Conservation (phyloP, 2,888 invertebrate genomes). For the Dasysyrphus tricinctus region DNA sequence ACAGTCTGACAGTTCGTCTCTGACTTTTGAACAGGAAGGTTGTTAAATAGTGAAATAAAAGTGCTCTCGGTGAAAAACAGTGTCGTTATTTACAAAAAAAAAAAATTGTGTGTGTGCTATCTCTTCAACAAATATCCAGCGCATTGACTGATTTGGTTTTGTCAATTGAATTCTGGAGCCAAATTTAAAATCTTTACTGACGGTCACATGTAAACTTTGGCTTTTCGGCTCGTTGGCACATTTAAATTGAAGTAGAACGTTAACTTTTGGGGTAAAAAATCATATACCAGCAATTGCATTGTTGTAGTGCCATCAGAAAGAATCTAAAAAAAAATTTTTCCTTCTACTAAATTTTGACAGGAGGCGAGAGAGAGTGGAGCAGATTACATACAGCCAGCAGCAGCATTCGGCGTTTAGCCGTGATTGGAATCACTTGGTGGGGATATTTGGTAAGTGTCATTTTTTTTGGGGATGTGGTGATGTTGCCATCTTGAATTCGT, state of each 20-base stretch:
- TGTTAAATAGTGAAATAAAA: constrained; percentile 76
- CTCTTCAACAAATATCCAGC: constrained; percentile 69
- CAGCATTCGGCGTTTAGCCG: constrained; percentile 64
- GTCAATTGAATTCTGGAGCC: constrained; percentile 73
- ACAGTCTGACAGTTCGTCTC: constrained; percentile 80
- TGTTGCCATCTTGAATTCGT: constrained; percentile 61
- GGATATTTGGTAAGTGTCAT: constrained; percentile 70
- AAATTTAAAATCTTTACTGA: constrained; percentile 52
- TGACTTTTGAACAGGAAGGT: constrained; percentile 81
- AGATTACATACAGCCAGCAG: constrained; percentile 48
- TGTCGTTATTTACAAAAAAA: constrained; percentile 76
- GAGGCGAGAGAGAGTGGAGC: constrained; percentile 69
- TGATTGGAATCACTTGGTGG: constrained; percentile 67
- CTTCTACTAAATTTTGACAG: constrained; percentile 73
- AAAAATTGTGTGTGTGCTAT: constrained; percentile 67
- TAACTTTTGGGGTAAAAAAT: constrained; percentile 72
- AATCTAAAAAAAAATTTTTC: constrained; percentile 70
- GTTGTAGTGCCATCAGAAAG: constrained; percentile 74
- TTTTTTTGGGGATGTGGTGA: constrained; percentile 30
- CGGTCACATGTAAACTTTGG: constrained; percentile 53
- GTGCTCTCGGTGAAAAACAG: constrained; percentile 73
- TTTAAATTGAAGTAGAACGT: constrained; percentile 74
- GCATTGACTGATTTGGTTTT: constrained; percentile 65
- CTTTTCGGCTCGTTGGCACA: constrained; percentile 68
- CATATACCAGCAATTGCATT: constrained; percentile 73